Percentiles rank a stretch among this genome's conserved stretches.
phyloP scores from a whole-genome alignment of 2,888 invertebrate species.

The Pristionchus maxplancki region DNA sequence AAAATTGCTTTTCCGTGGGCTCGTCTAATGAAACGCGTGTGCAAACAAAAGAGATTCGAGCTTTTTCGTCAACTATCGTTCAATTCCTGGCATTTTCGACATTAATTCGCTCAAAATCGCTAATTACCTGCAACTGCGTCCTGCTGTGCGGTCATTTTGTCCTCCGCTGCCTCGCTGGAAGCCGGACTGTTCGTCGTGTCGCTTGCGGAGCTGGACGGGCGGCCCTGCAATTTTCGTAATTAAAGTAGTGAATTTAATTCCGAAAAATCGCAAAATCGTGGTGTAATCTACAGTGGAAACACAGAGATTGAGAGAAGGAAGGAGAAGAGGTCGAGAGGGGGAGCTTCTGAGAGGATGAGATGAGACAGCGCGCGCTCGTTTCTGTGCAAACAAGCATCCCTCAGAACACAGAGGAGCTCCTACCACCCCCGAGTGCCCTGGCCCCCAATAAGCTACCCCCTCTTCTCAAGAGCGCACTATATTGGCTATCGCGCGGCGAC shows the following conservation, averaged over 20 bases:
- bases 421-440: background rate
- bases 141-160: slow-evolving; percentile 46
- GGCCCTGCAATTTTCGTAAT: slow-evolving; percentile 1
- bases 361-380: slow-evolving; percentile 22
- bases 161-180: slow-evolving; percentile 20
- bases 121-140: slow-evolving; percentile 15
- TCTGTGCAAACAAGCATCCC: slow-evolving; percentile 31
- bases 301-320: background rate
- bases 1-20: background rate
- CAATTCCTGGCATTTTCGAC: background rate
- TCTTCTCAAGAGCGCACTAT: slow-evolving; percentile 20
- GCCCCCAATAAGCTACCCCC: slow-evolving; percentile 8
- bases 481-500: background rate
- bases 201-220: slow-evolving; percentile 35
- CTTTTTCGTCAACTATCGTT: background rate
- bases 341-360: slow-evolving; percentile 8
- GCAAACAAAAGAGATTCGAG: background rate
- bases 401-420: slow-evolving; percentile 30
- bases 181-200: slow-evolving; percentile 51
- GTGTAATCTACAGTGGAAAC: background rate
- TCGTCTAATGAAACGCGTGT: slow-evolving; percentile 21
- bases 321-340: background rate
- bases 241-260: background rate
- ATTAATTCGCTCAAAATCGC: background rate
- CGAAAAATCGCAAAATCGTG: background rate